These are phyloP conservation scores for Sycophila texana DNA, from an alignment of 2,888 invertebrate species.

Conservation along the genomic window DNA sequence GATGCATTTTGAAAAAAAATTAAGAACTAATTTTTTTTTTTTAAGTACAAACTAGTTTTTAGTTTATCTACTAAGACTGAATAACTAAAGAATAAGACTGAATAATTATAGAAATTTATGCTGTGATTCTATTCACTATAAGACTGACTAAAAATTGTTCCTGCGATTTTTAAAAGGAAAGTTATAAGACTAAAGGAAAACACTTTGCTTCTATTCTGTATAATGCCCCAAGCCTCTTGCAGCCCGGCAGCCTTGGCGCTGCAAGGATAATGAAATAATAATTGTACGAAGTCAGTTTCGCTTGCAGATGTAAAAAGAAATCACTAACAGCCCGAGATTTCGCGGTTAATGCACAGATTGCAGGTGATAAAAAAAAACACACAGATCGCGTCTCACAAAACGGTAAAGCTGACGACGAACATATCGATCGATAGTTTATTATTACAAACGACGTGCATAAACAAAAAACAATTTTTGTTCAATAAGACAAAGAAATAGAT, in stretches of 20 bases:
- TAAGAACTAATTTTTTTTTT: background rate
- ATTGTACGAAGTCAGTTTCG: constrained; percentile 36
- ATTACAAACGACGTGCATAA: background rate
- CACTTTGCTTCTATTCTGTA: constrained; percentile 31
- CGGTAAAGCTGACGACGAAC: too few species aligned
- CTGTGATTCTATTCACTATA: too few species aligned
- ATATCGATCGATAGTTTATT: background rate
- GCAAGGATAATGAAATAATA: constrained; percentile 38
- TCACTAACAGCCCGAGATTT: constrained; percentile 48
- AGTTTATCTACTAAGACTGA: too few species aligned
- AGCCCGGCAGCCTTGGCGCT: constrained; percentile 20
- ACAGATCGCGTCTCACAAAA: too few species aligned
- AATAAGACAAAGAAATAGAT: background rate
- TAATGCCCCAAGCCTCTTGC: constrained; percentile 15
- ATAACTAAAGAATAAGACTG: too few species aligned
- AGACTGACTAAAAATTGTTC: too few species aligned
- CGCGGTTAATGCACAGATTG: constrained; percentile 9
- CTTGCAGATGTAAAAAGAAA: constrained; percentile 46
- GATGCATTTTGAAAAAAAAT: background rate
- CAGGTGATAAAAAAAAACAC: background rate
- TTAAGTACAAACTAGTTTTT: too few species aligned
- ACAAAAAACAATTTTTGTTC: constrained; percentile 1
- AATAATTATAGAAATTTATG: too few species aligned
- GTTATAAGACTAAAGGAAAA: too few species aligned
- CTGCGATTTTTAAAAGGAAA: too few species aligned